Percentiles rank a stretch among this genome's conserved stretches.
Evolutionary conservation across 2,797 vertebrate genomes (phyloP).

Genomic region (Phyllotis vaccarum): DNA sequence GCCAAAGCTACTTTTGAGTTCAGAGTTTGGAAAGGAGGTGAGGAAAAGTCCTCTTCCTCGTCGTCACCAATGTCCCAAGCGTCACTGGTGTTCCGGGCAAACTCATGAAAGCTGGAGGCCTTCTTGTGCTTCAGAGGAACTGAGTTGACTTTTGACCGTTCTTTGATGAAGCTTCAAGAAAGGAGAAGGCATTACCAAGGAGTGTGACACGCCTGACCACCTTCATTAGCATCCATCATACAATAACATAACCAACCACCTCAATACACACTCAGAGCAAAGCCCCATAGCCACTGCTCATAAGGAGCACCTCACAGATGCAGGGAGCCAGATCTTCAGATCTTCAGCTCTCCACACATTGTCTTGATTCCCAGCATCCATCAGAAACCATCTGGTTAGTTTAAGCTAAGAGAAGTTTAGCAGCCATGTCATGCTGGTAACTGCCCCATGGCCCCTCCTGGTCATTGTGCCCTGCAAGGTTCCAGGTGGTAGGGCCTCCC

Average conservation of each 20-base stretch:
- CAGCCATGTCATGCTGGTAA: not conserved
- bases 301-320: not conserved
- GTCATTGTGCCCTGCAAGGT: not conserved
- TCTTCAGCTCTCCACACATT: not conserved
- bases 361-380: not conserved
- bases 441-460: not conserved
- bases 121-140: conserved; percentile 95
- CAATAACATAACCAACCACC: not conserved
- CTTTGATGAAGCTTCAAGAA: conserved; percentile 93
- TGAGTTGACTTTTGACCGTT: conserved; percentile 90
- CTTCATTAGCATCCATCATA: not conserved
- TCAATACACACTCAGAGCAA: not conserved
- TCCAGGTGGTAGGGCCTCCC: not conserved
- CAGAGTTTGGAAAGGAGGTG: conserved; percentile 89
- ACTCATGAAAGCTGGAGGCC: conserved; percentile 97
- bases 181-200: conserved; percentile 58
- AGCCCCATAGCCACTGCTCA: not conserved
- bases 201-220: not conserved
- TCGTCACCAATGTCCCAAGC: conserved; percentile 98
- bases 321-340: not conserved
- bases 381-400: not conserved
- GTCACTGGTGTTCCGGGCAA: conserved; percentile 97
- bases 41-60: conserved; percentile 91
- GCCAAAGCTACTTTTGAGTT: conserved; percentile 89
- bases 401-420: not conserved